Percentiles rank a stretch among this genome's conserved stretches.
These are phyloP conservation scores for Corvus cornix DNA, from an alignment of 2,113 vertebrate species.

Conservation along the genomic window DNA sequence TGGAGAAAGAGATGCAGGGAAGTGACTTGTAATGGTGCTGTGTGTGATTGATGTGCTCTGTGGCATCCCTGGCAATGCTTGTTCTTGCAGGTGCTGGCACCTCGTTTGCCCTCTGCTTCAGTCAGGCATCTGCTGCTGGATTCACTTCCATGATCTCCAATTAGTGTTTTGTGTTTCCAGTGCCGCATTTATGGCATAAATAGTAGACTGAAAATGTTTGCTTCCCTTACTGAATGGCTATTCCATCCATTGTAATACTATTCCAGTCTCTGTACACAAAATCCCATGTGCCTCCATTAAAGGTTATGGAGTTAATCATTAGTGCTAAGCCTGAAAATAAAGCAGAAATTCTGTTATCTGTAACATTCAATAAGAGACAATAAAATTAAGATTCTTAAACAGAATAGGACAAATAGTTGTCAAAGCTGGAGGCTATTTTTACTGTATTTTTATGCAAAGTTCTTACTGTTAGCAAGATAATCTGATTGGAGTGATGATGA, in stretches of 20 bases:
- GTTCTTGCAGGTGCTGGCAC: neutral
- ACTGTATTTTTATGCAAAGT: neutral
- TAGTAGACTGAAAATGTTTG: neutral
- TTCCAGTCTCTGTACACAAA: neutral
- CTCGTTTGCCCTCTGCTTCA: neutral
- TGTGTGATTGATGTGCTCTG: neutral
- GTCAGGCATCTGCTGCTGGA: neutral
- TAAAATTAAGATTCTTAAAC: neutral
- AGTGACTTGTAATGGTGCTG: neutral
- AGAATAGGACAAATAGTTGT: neutral
- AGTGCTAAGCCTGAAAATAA: neutral
- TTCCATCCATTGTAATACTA: neutral
- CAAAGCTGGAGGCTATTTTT: neutral
- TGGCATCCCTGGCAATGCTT: neutral
- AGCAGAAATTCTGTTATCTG: neutral
- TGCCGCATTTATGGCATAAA: neutral
- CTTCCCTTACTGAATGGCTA: neutral
- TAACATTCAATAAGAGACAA: neutral
- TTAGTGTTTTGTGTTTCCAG: neutral
- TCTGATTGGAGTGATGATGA: neutral
- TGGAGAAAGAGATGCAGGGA: neutral
- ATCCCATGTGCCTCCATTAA: neutral
- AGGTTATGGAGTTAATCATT: neutral
- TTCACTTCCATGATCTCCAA: neutral
- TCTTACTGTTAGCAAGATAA: neutral